Evolutionary conservation across 2,888 invertebrate genomes (phyloP).

Genomic region (Protophormia terraenovae): DNA sequence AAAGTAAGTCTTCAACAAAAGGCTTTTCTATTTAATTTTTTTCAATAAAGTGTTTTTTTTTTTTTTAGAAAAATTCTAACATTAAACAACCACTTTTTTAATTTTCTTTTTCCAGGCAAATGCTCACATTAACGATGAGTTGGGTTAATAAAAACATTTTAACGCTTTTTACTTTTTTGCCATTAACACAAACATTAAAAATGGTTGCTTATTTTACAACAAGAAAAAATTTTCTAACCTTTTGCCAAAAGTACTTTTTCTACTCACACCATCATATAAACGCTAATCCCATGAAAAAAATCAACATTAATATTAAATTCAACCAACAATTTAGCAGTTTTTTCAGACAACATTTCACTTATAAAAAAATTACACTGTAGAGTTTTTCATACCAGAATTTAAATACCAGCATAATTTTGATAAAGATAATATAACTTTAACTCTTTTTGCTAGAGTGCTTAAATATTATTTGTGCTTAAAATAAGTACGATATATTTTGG

Average conservation of each 20-base stretch:
- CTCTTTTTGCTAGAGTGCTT: not conserved
- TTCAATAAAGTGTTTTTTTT: too few relatives aligned
- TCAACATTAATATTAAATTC: not conserved
- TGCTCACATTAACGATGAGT: not conserved
- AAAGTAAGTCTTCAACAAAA: too few relatives aligned
- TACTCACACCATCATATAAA: not conserved
- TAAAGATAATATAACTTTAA: not conserved
- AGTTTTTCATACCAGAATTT: not conserved
- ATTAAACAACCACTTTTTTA: not conserved
- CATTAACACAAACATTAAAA: constrained; percentile 13
- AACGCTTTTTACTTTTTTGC: constrained; percentile 16
- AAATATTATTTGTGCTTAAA: not conserved
- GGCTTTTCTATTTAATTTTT: too few relatives aligned
- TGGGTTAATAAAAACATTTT: not conserved
- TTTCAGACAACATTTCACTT: not conserved
- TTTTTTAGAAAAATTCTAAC: not conserved
- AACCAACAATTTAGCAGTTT: not conserved
- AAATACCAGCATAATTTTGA: not conserved
- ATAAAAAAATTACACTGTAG: not conserved
- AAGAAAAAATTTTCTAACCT: not conserved
- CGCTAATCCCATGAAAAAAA: not conserved
- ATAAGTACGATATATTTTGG: not conserved
- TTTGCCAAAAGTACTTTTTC: not conserved
- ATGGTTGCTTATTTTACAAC: not conserved
- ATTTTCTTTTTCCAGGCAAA: not conserved